phyloP scores from a whole-genome alignment of 2,797 vertebrate genomes.

The Pelodytes ibericus region DNA sequence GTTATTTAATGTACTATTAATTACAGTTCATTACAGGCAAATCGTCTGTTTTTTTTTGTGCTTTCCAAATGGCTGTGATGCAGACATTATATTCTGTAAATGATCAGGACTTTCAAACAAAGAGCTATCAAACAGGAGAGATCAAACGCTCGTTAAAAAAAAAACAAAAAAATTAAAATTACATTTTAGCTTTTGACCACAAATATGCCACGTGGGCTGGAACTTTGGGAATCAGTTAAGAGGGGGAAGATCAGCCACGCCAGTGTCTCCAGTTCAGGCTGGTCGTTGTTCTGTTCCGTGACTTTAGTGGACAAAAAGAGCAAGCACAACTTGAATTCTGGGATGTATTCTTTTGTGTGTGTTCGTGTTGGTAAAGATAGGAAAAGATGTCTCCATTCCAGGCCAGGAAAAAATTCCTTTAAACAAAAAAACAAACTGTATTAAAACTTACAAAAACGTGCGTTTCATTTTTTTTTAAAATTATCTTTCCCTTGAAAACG shows the following conservation, averaged over 20 bases:
- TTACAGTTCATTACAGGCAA: conserved; percentile 47
- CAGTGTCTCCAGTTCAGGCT: too few relatives aligned
- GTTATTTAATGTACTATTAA: conserved; percentile 63
- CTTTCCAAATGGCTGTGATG: conserved; percentile 41
- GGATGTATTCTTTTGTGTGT: too few relatives aligned
- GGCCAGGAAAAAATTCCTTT: too few relatives aligned
- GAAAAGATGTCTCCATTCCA: too few relatives aligned
- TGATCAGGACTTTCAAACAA: conserved; percentile 48
- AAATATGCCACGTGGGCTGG: conserved; percentile 40
- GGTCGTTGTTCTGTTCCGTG: too few relatives aligned
- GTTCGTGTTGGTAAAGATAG: too few relatives aligned
- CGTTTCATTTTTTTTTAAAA: too few relatives aligned
- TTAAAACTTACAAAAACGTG: too few relatives aligned
- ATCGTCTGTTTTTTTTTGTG: conserved; percentile 27
- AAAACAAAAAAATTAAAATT: neutral
- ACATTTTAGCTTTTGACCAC: conserved; percentile 44
- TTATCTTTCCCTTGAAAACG: too few relatives aligned
- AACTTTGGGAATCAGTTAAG: conserved; percentile 26
- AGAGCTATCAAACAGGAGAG: conserved; percentile 24
- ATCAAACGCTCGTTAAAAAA: conserved; percentile 49
- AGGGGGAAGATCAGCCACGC: neutral
- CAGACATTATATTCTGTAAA: conserved; percentile 47
- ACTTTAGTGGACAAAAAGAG: too few relatives aligned
- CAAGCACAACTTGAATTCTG: too few relatives aligned
- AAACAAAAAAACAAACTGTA: too few relatives aligned